Evolutionary conservation across 1,140 invertebrate species (phyloP).

Genomic region (Neodiprion virginianus): DNA sequence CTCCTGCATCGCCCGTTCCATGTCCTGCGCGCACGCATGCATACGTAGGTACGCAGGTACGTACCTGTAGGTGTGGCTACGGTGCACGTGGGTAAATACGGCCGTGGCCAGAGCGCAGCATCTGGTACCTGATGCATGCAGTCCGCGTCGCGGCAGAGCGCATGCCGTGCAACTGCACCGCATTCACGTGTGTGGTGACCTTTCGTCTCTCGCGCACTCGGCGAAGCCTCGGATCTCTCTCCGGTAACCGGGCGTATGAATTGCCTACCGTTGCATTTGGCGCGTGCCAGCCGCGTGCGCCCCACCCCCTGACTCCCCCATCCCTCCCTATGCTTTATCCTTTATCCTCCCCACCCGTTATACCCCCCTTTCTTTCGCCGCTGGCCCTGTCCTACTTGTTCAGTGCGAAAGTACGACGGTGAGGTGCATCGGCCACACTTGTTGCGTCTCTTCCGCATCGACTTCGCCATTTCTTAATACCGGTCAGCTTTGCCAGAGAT

Average conservation of each 20-base stretch:
- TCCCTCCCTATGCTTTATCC: slow-evolving; percentile 9
- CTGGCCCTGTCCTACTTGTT: slow-evolving; percentile 10
- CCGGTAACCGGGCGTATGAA: slow-evolving; percentile 30
- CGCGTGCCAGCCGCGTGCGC: slow-evolving; percentile 56
- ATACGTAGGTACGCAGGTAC: background rate
- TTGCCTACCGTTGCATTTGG: slow-evolving; percentile 46
- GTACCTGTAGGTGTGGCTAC: no score
- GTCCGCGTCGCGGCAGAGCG: background rate
- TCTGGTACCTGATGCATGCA: no score
- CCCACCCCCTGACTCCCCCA: slow-evolving; percentile 19
- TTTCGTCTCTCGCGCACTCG: slow-evolving; percentile 13
- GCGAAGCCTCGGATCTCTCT: background rate
- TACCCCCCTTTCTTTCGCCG: slow-evolving; percentile 27
- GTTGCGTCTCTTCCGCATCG: background rate
- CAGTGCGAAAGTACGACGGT: slow-evolving; percentile 11
- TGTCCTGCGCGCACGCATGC: background rate
- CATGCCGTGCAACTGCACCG: slow-evolving; percentile 17
- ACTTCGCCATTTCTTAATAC: background rate
- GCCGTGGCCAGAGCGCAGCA: no score
- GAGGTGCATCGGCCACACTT: background rate
- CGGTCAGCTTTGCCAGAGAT: no score
- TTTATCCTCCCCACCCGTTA: slow-evolving; percentile 28
- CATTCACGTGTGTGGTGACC: slow-evolving; percentile 24
- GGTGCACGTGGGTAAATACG: no score
- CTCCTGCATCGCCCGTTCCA: background rate